These are phyloP conservation scores for Ametastegia equiseti DNA, from an alignment of 2,888 invertebrate genomes.

Conservation along the genomic window DNA sequence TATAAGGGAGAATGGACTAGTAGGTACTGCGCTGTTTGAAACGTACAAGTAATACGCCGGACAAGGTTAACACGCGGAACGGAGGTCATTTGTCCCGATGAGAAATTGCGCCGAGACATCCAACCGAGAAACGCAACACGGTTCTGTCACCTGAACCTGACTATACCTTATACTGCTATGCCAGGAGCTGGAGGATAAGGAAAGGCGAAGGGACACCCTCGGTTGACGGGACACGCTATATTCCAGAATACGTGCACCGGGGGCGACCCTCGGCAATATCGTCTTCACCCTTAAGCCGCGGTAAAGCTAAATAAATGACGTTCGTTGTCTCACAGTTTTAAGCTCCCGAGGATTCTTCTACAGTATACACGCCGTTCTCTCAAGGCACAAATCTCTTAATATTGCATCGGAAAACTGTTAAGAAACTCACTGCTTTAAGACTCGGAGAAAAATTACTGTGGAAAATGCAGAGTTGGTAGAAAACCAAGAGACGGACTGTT, in stretches of 20 bases:
- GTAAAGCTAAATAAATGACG: conserved; percentile 45
- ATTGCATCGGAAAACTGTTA: conserved; percentile 33
- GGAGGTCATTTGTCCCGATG: conserved; percentile 43
- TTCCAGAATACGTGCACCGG: background rate
- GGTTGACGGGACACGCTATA: conserved; percentile 1
- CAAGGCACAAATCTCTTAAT: conserved; percentile 35
- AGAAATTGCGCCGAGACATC: conserved; percentile 32
- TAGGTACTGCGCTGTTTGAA: background rate
- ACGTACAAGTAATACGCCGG: conserved; percentile 15
- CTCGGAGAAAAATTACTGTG: background rate
- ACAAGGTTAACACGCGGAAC: conserved; percentile 33
- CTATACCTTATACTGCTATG: no score
- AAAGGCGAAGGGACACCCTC: background rate
- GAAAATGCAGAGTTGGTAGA: background rate
- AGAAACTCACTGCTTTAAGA: conserved; percentile 6
- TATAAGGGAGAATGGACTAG: background rate
- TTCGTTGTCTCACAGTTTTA: conserved; percentile 39
- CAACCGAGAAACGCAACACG: conserved; percentile 37
- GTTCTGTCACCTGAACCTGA: conserved; percentile 45
- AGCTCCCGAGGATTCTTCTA: conserved; percentile 22
- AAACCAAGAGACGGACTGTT: background rate
- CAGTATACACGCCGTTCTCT: conserved; percentile 24
- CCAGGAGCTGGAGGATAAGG: background rate
- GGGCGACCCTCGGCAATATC: conserved; percentile 12
- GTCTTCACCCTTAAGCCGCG: conserved; percentile 35